These are phyloP conservation scores for Anabacerthia variegaticeps DNA, from an alignment of 2,797 vertebrate species.

Conservation along the genomic window DNA sequence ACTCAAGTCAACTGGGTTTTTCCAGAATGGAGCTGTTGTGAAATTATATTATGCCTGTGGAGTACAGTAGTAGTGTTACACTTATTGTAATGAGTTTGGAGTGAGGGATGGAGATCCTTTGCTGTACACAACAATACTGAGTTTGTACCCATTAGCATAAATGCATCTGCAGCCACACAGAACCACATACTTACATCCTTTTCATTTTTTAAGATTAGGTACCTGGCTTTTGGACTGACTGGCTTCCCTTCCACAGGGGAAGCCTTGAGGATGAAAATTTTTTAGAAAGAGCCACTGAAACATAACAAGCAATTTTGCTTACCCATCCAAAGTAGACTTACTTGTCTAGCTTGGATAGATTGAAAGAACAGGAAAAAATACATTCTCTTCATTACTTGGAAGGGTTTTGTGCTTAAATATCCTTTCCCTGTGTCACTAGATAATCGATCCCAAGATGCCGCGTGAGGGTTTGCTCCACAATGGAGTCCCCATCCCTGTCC, in stretches of 20 bases:
- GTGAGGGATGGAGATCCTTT: background rate
- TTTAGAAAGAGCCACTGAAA: background rate
- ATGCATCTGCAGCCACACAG: background rate
- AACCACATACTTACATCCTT: background rate
- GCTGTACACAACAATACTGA: background rate
- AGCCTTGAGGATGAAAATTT: background rate
- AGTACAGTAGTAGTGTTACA: background rate
- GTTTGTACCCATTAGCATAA: background rate
- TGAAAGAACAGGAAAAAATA: background rate
- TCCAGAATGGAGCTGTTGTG: background rate
- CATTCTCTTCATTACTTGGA: background rate
- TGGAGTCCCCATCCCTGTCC: constrained; percentile 95
- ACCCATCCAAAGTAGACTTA: background rate
- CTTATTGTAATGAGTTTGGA: background rate
- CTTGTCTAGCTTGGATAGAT: background rate
- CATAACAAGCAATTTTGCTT: background rate
- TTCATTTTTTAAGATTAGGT: background rate
- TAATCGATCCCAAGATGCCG: constrained; percentile 97
- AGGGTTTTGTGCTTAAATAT: background rate
- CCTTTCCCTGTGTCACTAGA: constrained; percentile 74
- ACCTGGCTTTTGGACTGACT: background rate
- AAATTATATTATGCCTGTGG: background rate
- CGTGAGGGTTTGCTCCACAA: constrained; percentile 96
- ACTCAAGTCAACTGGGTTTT: background rate
- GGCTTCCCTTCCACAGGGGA: background rate